Conservation (phyloP, 2,888 invertebrate species). For the Sinodicranocentrus sp. region DNA sequence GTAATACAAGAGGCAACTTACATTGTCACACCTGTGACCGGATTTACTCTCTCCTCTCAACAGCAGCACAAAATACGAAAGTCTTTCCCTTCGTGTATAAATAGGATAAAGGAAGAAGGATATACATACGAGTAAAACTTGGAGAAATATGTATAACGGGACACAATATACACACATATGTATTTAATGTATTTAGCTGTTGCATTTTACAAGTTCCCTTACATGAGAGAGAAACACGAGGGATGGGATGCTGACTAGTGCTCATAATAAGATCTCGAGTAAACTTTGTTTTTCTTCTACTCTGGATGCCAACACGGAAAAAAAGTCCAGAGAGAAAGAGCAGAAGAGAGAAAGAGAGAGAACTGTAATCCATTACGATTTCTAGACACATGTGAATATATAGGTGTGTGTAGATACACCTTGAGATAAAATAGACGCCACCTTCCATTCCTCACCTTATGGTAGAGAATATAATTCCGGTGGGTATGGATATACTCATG, state of each 20-base stretch:
- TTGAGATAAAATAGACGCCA: no score
- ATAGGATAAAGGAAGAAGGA: background rate
- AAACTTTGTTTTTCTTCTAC: constrained; percentile 58
- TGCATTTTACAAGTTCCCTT: constrained; percentile 40
- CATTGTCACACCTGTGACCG: constrained; percentile 77
- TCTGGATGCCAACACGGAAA: constrained; percentile 15
- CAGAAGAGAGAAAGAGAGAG: no score
- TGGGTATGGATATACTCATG: no score
- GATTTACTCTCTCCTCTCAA: constrained; percentile 71
- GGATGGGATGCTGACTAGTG: background rate
- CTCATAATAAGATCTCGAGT: constrained; percentile 57
- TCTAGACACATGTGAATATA: constrained; percentile 33
- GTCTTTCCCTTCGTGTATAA: background rate
- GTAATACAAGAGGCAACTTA: constrained; percentile 74
- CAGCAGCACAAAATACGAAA: no score
- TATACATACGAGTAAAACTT: no score
- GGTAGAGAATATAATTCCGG: no score
- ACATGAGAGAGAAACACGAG: background rate
- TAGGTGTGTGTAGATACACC: no score
- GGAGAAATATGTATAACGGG: no score
- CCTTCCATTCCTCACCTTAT: no score
- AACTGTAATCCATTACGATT: constrained; percentile 60
- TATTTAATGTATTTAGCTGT: constrained; percentile 43
- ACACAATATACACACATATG: no score
- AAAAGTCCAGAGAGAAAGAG: constrained; percentile 46